These are phyloP conservation scores for Nyctibius bracteatus DNA, from an alignment of 2,113 vertebrate genomes.

Conservation along the genomic window DNA sequence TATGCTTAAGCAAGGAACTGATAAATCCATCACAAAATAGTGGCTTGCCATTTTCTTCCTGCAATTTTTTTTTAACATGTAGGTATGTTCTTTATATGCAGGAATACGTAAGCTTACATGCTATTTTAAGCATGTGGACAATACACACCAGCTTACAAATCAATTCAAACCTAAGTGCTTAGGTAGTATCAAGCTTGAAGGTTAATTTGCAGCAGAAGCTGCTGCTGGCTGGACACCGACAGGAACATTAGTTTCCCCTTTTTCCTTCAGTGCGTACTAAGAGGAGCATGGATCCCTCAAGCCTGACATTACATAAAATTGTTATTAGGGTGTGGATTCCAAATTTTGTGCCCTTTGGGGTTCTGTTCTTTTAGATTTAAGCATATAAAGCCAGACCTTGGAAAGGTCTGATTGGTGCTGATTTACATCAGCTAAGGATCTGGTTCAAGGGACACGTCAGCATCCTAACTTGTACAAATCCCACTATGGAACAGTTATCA, in stretches of 20 bases:
- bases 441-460: fast-evolving
- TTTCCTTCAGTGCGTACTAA: background rate
- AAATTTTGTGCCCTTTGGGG: background rate
- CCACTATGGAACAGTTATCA: background rate
- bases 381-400: background rate
- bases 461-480: background rate
- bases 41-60: background rate
- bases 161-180: background rate
- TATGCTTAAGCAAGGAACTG: background rate
- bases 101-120: fast-evolving
- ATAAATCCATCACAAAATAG: background rate
- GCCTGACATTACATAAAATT: background rate
- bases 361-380: background rate
- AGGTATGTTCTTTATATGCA: background rate
- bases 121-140: background rate
- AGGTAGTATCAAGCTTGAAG: background rate
- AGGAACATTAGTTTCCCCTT: background rate
- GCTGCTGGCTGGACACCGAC: background rate
- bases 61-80: background rate
- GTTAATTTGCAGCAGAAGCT: background rate
- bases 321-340: background rate
- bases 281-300: background rate
- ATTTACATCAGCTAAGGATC: background rate
- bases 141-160: background rate
- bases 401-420: background rate